Evolutionary conservation across 2,888 invertebrate genomes (phyloP), one percentile per base, ranked within the genome.

Genomic region (Tryphoninae sp.): DNA sequence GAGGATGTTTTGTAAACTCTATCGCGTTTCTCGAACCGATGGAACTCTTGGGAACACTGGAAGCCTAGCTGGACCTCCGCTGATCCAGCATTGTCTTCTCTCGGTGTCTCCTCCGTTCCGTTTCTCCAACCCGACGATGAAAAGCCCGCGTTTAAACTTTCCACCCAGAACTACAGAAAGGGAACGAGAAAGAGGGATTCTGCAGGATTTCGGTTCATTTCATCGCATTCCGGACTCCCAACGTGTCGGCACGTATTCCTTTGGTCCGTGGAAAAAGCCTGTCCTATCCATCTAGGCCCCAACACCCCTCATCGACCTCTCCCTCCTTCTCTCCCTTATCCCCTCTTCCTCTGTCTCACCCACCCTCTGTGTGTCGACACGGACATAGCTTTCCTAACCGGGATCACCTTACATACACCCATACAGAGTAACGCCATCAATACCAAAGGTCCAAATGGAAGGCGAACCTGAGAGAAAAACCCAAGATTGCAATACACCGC

Each of bases 1-100:
- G 73, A 80, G 77, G 72, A 62, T 83, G 82, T 83, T 84, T 83
- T 83, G 83, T 84, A 82, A 82, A 82, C 83, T 84, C 72, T 64
- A 64, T 58, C 58, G 78, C 58, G 74, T 61, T 58, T 75, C 81
- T 71, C 26, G 53, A 64, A 33, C 64, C 55, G 23, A 84, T 81
- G 81, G 83, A 81, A 83, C n/a, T 19, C 45, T 49, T n/a, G 11
- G 11, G 19, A 16, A 23, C 11, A 59, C 11, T 26, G 59, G 76
- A 81, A 78, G 69, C 59, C 72, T 73, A 13, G 16, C 33, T 53
- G 45, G 22, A 42, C 45, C 72, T 19, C 45, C 61, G 62, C 59
- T 68, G 55, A 42, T 45, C 45, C 19, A 59, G 55, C 76, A 79
- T 80, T 80, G 76, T 80, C 69, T 69, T 45, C 61, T 59, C 19